Conservation (phyloP, 2,888 invertebrate genomes). For the Epicampocera succincta region DNA sequence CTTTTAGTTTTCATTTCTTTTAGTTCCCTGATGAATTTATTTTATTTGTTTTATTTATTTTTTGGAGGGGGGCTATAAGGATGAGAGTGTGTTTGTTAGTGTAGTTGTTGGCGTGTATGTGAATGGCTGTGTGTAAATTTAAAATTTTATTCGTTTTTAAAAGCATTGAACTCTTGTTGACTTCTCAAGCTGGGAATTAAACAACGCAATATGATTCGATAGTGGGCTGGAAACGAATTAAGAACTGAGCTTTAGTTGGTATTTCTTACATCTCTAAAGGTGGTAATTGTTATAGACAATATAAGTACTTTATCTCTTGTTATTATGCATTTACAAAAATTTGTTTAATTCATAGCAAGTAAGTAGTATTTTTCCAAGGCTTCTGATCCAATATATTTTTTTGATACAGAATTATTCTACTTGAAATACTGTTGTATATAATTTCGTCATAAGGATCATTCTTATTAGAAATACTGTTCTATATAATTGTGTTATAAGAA, state of each 20-base stretch:
- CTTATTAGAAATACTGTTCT: too few species aligned
- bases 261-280: too few species aligned
- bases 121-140: background rate
- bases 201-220: conserved; percentile 19
- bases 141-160: conserved; percentile 59
- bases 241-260: background rate
- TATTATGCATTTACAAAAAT: too few species aligned
- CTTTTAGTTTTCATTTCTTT: conserved; percentile 7
- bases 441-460: too few species aligned
- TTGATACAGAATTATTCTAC: too few species aligned
- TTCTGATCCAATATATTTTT: too few species aligned
- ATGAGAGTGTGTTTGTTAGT: background rate
- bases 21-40: conserved; percentile 13
- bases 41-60: background rate
- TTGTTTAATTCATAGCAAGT: too few species aligned
- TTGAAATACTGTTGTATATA: too few species aligned
- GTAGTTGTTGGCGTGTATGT: background rate
- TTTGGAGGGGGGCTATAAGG: background rate
- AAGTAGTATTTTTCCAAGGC: too few species aligned
- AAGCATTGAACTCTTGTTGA: conserved; percentile 61
- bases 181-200: conserved; percentile 57
- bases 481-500: too few species aligned
- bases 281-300: too few species aligned
- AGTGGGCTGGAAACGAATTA: background rate
- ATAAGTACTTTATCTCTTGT: too few species aligned